Conservation (phyloP, 2,113 vertebrate species). For the Diphyllodes magnificus region DNA sequence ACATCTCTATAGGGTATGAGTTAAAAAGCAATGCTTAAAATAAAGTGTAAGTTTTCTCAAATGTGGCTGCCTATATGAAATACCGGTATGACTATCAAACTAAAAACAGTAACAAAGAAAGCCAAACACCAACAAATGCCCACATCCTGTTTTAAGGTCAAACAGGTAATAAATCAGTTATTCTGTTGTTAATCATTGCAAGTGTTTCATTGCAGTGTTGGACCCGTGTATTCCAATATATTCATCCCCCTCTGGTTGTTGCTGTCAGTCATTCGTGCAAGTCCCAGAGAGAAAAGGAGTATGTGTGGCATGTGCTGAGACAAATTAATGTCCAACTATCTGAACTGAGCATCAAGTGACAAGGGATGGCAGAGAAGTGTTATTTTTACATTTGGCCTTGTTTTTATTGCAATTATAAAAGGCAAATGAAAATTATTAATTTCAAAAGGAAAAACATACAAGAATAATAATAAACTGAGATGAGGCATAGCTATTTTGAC, state of each 20-base stretch:
- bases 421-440: background rate
- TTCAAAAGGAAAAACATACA: background rate
- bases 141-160: background rate
- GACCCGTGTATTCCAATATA: background rate
- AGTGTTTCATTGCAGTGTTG: background rate
- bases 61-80: background rate
- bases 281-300: background rate
- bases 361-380: background rate
- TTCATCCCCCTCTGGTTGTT: background rate
- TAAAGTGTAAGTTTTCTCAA: background rate
- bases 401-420: background rate
- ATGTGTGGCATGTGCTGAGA: rapidly evolving
- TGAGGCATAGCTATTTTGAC: background rate
- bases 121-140: rapidly evolving
- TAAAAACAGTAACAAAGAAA: background rate
- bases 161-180: background rate
- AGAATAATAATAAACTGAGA: background rate
- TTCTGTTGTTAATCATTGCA: background rate
- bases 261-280: background rate
- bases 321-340: background rate
- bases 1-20: background rate
- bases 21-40: background rate
- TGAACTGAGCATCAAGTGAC: background rate
- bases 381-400: background rate
- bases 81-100: background rate